Base-by-base conservation (phyloP, 2,797 vertebrate species). In the Halcyon chelicuti region DNA sequence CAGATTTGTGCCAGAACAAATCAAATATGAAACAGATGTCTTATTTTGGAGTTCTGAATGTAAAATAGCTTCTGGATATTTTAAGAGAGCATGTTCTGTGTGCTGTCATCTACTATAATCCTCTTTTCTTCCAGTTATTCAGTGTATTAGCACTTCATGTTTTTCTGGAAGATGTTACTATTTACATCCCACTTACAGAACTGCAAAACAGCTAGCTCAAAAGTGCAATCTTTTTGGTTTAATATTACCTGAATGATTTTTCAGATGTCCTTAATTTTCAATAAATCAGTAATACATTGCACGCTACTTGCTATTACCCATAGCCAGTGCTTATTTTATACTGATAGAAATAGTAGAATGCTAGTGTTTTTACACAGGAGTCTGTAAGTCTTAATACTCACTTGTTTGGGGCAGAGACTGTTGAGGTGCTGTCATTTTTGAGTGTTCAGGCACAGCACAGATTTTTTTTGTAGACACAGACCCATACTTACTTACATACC, bases 41-140 rank as follows among this genome's bases (percentile, higher is more conserved):
- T 77, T 77, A 67, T 91, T 96, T 86, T 81, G 26, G 70, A 95
- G 88, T 81, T 90, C 42, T 76, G 37, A 92, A 93, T 80, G 31
- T 68, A 86, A 85, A 94, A 46, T 89, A 76, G 60, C 77, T 86
- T 81, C 35, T 85, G 75, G 88, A 67, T 96, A 87, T 93, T 93
- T 92, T 92, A 79, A 93, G n/a, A 81, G 31, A 67, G 21, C 60
- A 21, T 82, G 13, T 84, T 93, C 47, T 60, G 40, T 70, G 39
- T 79, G 85, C 74, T 92, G 74, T 82, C 86, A 66, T 90, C 77
- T 93, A 1, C 77, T 71, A 14, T 73, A 63, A 87, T 79, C 55
- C 23, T 66, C 54, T 84, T 28, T 79, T 85, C 35, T 47, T 92
- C 35, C 74, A 78, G 54, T 68, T 89, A 55, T 49, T 72, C 17